Percentiles rank a stretch among this genome's conserved stretches.
phyloP scores from a whole-genome alignment of 2,797 vertebrate species.

The Ctenochaetus hawaiiensis region DNA sequence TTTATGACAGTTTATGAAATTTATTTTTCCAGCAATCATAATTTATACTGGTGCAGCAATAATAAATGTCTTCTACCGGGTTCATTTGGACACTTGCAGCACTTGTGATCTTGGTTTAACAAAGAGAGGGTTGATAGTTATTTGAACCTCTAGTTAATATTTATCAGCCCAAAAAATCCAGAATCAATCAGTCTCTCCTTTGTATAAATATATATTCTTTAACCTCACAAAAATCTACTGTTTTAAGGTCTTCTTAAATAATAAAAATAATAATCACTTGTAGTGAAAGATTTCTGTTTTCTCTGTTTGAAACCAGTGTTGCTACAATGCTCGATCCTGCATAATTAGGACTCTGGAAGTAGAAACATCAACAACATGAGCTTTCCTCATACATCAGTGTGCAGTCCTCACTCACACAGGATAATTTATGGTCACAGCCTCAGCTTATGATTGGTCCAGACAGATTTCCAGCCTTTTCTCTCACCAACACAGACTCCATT shows the following conservation, averaged over 20 bases:
- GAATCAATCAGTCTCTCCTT: neutral
- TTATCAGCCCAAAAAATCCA: neutral
- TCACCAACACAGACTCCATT: constrained; percentile 53
- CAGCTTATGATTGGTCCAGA: constrained; percentile 40
- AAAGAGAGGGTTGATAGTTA: no score
- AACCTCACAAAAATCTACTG: neutral
- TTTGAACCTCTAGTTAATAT: neutral
- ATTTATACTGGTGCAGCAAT: no score
- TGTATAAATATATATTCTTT: no score
- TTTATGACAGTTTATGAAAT: no score
- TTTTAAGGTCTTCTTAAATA: neutral
- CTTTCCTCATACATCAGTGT: constrained; percentile 33
- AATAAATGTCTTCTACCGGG: no score
- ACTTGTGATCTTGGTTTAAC: no score
- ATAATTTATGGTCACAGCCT: constrained; percentile 37
- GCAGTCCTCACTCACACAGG: constrained; percentile 17
- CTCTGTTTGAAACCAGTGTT: constrained; percentile 9
- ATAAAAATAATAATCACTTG: neutral
- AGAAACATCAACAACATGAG: constrained; percentile 16
- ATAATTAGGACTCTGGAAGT: neutral
- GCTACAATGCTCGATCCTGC: constrained; percentile 1
- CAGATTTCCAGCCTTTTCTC: constrained; percentile 28
- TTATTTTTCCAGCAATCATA: no score
- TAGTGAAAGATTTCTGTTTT: neutral
- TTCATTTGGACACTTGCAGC: no score